Evolutionary conservation across 2,888 invertebrate genomes (phyloP).

Genomic region (Drosophila paramelanica): DNA sequence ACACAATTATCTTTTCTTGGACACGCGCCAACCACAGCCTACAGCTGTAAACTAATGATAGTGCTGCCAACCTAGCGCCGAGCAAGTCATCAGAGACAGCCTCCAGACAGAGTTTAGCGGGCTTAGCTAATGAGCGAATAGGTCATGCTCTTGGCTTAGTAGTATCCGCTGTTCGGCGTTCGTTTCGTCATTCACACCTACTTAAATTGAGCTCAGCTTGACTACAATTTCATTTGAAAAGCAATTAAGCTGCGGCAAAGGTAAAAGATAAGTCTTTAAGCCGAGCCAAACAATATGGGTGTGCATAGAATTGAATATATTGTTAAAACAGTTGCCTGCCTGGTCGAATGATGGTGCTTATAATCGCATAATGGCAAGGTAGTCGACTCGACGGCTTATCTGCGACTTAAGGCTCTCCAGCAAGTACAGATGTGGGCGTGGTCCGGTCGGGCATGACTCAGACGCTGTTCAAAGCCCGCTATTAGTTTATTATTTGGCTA

Average conservation of each 20-base stretch:
- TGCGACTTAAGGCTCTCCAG: constrained; percentile 30
- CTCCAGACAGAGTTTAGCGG: constrained; percentile 31
- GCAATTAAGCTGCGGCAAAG: constrained; percentile 47
- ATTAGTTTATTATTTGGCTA: constrained; percentile 31
- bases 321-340: neutral
- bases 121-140: constrained; percentile 62
- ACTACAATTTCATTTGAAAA: constrained; percentile 42
- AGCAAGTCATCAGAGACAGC: constrained; percentile 42
- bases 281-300: constrained; percentile 11
- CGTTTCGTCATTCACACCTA: constrained; percentile 57
- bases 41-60: constrained; percentile 33
- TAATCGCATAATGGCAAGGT: constrained; percentile 40
- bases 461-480: neutral
- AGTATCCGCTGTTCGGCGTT: constrained; percentile 4
- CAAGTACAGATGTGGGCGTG: constrained; percentile 39
- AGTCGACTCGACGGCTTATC: constrained; percentile 31
- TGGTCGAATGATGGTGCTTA: neutral
- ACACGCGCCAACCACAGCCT: constrained; percentile 46
- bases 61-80: constrained; percentile 16
- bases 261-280: constrained; percentile 42
- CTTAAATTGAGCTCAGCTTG: constrained; percentile 50
- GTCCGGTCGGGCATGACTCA: constrained; percentile 19
- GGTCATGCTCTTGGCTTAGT: constrained; percentile 67
- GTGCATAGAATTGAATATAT: constrained; percentile 19
- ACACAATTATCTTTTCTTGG: constrained; percentile 1